These are phyloP conservation scores for Sarcoramphus papa DNA, from an alignment of 2,797 vertebrate genomes.

Conservation along the genomic window DNA sequence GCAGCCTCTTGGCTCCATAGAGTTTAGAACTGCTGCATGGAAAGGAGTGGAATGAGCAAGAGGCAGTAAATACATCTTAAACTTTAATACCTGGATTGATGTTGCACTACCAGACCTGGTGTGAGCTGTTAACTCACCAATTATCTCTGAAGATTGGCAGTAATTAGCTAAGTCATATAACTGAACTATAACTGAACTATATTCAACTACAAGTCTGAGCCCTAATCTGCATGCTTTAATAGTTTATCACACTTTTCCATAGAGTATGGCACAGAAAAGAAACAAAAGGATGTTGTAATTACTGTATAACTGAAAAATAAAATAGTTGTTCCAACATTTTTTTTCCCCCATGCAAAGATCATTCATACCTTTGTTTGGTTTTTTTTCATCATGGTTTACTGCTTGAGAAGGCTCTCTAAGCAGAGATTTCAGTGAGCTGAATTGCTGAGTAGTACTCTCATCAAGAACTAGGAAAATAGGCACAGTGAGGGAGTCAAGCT, in stretches of 20 bases:
- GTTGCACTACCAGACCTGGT: not conserved
- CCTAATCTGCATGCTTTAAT: not conserved
- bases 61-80: not conserved
- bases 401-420: conserved; percentile 25
- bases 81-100: not conserved
- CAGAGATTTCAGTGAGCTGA: conserved; percentile 31
- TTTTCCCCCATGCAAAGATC: not conserved
- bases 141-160: not conserved
- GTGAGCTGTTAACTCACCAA: not conserved
- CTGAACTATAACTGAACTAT: not conserved
- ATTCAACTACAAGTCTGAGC: not conserved
- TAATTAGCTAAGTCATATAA: not conserved
- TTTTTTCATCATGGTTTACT: conserved; percentile 1
- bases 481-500: conserved; percentile 75
- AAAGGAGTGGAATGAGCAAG: not conserved
- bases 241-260: not conserved
- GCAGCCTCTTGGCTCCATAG: not conserved
- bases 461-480: conserved; percentile 65
- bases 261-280: not conserved
- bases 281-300: not conserved
- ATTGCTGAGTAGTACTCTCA: not conserved
- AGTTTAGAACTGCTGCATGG: not conserved
- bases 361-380: conserved; percentile 67
- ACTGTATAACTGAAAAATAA: not conserved
- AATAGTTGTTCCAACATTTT: not conserved